Percentiles rank a stretch among this genome's conserved stretches.
Conservation (phyloP, 2,797 vertebrate species). For the Xenops minutus region DNA sequence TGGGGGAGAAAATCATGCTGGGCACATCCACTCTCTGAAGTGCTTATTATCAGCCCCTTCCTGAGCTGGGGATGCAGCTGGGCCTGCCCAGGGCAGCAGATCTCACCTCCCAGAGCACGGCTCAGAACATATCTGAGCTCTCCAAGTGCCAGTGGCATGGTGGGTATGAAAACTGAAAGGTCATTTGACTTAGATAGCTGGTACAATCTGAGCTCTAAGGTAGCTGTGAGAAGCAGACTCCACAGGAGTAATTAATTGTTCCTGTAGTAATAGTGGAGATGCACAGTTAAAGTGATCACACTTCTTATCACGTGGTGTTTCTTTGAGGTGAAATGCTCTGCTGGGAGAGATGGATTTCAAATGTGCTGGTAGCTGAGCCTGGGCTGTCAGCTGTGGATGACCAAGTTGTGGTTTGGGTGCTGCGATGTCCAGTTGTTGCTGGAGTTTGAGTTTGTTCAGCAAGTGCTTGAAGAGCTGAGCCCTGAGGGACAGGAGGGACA, state of each 20-base stretch:
- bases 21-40: neutral
- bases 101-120: neutral
- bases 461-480: neutral
- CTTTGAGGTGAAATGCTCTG: neutral
- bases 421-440: neutral
- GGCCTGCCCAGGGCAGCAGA: neutral
- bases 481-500: neutral
- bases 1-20: accelerated
- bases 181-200: neutral
- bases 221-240: neutral
- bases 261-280: neutral
- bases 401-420: neutral
- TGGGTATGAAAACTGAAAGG: neutral
- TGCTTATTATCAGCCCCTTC: accelerated
- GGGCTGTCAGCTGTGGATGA: neutral
- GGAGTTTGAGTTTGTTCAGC: neutral
- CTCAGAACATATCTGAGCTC: neutral
- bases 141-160: accelerated
- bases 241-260: neutral
- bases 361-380: neutral
- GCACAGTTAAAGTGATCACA: neutral
- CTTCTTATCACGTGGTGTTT: neutral
- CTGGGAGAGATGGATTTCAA: neutral
- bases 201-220: neutral
- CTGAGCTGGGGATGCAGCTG: neutral